Conservation (phyloP, 2,113 vertebrate species). For the Microtus oregoni region DNA sequence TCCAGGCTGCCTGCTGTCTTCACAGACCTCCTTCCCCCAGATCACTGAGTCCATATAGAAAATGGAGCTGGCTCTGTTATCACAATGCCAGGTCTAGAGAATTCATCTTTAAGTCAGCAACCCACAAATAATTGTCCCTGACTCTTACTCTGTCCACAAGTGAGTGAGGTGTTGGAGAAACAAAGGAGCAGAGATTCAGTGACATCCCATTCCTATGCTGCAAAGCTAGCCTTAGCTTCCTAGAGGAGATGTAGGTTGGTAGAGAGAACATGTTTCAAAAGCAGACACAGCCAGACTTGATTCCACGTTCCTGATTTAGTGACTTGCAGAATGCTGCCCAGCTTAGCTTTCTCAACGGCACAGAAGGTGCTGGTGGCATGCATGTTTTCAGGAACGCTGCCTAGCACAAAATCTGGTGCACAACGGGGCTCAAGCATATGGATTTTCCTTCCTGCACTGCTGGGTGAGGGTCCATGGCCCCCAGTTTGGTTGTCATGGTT, state of each 20-base stretch:
- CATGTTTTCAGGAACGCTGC: not conserved
- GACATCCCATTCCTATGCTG: not conserved
- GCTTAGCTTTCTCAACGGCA: not conserved
- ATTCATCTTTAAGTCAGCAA: not conserved
- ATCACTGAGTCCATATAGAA: not conserved
- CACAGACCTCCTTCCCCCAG: too few species aligned
- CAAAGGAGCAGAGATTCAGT: not conserved
- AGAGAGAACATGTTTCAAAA: not conserved
- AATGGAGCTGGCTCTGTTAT: not conserved
- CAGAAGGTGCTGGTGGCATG: not conserved
- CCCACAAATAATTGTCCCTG: not conserved
- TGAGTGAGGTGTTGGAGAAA: not conserved
- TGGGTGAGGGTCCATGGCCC: not conserved
- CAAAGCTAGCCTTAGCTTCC: not conserved
- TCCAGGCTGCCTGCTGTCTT: not conserved
- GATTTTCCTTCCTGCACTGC: not conserved
- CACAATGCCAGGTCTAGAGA: not conserved
- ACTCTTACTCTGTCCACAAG: not conserved
- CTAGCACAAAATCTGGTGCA: not conserved
- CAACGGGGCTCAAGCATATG: not conserved
- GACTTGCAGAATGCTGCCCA: not conserved
- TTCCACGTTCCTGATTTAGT: not conserved
- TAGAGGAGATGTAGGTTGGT: not conserved
- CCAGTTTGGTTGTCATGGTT: not conserved
- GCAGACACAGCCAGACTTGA: not conserved